phyloP scores from a whole-genome alignment of 2,888 invertebrate genomes.

The Leucophenga montana region DNA sequence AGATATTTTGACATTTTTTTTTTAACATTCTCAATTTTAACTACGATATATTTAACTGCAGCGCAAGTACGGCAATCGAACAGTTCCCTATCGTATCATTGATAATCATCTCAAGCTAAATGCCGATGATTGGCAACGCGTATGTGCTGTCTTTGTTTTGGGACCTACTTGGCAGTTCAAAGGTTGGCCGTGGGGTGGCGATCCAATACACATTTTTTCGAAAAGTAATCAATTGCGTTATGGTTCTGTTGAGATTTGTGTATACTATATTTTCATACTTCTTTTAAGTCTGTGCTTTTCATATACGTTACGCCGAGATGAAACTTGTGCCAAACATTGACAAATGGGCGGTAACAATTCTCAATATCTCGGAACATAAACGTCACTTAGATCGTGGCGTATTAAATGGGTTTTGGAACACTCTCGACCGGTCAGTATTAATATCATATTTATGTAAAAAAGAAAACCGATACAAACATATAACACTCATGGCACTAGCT shows the following conservation, averaged over 20 bases:
- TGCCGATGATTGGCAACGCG: background rate
- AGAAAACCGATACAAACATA: no score
- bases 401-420: slow-evolving; percentile 97
- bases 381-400: slow-evolving; percentile 97
- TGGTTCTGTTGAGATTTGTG: no score
- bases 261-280: background rate
- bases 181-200: slow-evolving; percentile 98
- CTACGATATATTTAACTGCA: background rate
- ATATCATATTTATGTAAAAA: background rate
- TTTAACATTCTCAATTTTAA: no score
- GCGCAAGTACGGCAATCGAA: background rate
- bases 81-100: background rate
- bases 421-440: slow-evolving; percentile 86
- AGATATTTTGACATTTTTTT: no score
- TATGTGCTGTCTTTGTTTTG: background rate
- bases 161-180: slow-evolving; percentile 95
- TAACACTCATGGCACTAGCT: no score
- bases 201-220: slow-evolving; percentile 97
- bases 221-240: slow-evolving; percentile 79
- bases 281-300: slow-evolving; percentile 91
- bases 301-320: slow-evolving; percentile 96
- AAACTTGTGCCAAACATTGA: slow-evolving; percentile 94
- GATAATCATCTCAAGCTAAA: background rate
- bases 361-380: slow-evolving; percentile 92
- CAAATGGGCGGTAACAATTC: slow-evolving; percentile 96